These are phyloP conservation scores for Leucoraja erinaceus DNA, from an alignment of 2,113 vertebrate genomes.

Conservation along the genomic window DNA sequence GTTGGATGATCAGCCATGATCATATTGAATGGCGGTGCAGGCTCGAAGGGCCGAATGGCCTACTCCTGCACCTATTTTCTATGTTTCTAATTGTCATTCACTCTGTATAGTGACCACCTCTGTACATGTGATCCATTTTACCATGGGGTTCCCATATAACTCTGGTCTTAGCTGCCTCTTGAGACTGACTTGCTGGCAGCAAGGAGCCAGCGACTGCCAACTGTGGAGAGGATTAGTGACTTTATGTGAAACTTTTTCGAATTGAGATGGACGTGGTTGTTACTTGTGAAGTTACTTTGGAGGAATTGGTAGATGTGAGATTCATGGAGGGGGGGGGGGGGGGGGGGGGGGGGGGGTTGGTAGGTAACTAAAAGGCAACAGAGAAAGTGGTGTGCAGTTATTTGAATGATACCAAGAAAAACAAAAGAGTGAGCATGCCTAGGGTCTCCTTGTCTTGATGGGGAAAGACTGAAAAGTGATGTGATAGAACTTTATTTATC, in stretches of 20 bases:
- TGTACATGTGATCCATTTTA: neutral
- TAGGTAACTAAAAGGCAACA: too few species aligned
- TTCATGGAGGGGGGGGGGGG: too few species aligned
- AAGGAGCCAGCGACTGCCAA: neutral
- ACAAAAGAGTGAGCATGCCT: neutral
- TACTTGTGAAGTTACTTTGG: neutral
- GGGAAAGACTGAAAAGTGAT: neutral
- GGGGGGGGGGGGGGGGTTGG: too few species aligned
- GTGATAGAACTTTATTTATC: neutral
- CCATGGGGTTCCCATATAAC: neutral
- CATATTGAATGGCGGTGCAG: too few species aligned
- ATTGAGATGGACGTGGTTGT: neutral
- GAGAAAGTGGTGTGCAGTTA: neutral
- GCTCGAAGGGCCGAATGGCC: too few species aligned
- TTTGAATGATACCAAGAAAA: neutral
- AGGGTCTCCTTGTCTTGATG: neutral
- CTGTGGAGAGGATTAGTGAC: neutral
- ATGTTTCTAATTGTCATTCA: too few species aligned
- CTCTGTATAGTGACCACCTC: too few species aligned
- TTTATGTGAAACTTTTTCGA: neutral
- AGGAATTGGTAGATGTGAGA: too few species aligned
- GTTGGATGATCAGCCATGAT: too few species aligned
- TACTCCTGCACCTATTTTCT: too few species aligned
- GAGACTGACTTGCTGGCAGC: neutral
- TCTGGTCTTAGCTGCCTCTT: neutral